phyloP scores from a whole-genome alignment of 2,797 vertebrate genomes.

The Carduelis carduelis region DNA sequence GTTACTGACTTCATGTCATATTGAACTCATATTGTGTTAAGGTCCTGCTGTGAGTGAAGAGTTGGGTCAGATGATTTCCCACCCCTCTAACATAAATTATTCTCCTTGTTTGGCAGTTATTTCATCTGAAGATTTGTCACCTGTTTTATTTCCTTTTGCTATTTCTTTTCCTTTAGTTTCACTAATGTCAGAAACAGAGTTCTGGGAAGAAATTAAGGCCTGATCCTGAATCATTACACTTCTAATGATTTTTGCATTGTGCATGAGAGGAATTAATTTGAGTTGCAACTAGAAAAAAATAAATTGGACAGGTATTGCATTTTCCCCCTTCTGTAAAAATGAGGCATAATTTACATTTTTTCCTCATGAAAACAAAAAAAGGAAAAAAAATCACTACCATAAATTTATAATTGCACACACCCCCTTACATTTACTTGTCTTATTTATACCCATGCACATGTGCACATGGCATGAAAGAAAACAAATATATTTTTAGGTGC shows the following conservation, averaged over 20 bases:
- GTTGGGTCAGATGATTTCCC: not conserved
- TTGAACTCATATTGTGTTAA: not conserved
- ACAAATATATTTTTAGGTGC: not conserved
- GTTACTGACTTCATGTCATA: not conserved
- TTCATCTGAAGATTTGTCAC: not conserved
- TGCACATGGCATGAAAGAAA: not conserved
- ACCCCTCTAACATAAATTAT: not conserved
- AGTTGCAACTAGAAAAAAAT: not conserved
- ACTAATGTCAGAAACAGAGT: not conserved
- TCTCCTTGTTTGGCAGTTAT: not conserved
- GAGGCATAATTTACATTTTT: not conserved
- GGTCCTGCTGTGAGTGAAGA: not conserved
- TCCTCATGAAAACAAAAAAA: not conserved
- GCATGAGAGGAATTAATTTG: not conserved
- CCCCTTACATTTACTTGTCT: rapidly evolving
- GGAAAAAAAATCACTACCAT: not conserved
- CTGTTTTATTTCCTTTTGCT: not conserved
- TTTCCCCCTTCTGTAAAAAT: not conserved
- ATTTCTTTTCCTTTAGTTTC: not conserved
- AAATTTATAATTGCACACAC: rapidly evolving
- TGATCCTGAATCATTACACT: not conserved
- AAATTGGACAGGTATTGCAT: not conserved
- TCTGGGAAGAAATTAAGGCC: not conserved
- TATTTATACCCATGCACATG: rapidly evolving
- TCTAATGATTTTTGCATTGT: not conserved